These are phyloP conservation scores for Pilophorus perplexus DNA, from an alignment of 2,888 invertebrate genomes.

Conservation along the genomic window DNA sequence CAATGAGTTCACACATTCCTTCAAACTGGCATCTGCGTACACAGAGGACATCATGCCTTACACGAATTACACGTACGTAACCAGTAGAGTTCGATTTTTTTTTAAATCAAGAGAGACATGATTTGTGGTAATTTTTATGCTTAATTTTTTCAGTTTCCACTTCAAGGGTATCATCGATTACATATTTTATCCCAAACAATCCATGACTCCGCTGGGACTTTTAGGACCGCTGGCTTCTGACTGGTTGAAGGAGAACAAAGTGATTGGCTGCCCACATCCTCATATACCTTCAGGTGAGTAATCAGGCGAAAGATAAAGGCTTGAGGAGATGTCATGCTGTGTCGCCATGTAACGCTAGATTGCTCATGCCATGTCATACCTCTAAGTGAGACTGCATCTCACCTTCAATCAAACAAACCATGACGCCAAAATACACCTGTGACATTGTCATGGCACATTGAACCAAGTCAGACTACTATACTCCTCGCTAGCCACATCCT, in stretches of 20 bases:
- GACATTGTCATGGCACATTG: too few species aligned
- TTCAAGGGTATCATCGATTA: conserved; percentile 99
- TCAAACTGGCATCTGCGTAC: conserved; percentile 92
- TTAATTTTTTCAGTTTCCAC: conserved; percentile 89
- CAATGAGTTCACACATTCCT: conserved; percentile 91
- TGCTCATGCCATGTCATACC: too few species aligned
- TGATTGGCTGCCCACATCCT: conserved; percentile 96
- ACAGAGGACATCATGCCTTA: conserved; percentile 94
- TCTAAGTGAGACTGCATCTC: too few species aligned
- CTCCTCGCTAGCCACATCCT: too few species aligned
- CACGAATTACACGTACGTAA: conserved; percentile 88
- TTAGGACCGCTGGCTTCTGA: conserved; percentile 90
- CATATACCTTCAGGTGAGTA: conserved; percentile 84
- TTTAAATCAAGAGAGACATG: neutral
- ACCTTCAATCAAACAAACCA: too few species aligned
- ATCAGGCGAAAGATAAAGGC: too few species aligned
- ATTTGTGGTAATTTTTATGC: too few species aligned
- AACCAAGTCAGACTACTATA: too few species aligned
- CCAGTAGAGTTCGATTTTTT: neutral
- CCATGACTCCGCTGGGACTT: conserved; percentile 91
- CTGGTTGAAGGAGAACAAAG: conserved; percentile 93
- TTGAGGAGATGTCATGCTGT: neutral
- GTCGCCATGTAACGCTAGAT: too few species aligned
- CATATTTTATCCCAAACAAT: conserved; percentile 95
- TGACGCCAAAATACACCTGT: too few species aligned